phyloP scores from a whole-genome alignment of 92 coral and sea anemone genomes.

The Parazoanthus swiftii region DNA sequence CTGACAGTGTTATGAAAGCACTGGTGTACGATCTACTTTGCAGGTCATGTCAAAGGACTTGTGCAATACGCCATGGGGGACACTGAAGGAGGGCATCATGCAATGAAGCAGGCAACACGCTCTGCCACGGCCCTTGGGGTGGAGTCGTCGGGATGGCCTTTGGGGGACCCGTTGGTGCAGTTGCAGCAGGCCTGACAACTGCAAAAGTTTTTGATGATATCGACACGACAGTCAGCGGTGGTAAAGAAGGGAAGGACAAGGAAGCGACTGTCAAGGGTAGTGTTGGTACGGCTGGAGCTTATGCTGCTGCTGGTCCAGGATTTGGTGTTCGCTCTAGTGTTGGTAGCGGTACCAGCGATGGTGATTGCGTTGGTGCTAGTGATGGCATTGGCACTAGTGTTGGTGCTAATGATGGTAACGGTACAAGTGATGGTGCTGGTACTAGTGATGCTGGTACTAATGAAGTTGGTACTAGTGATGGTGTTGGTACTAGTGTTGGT shows the following conservation, averaged over 20 bases:
- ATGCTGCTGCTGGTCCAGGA: slow-evolving; percentile 11
- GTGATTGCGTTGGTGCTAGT: not conserved
- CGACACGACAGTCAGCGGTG: slow-evolving; percentile 17
- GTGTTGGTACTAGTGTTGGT: not conserved
- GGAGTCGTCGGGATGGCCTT: slow-evolving; percentile 17
- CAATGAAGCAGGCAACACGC: slow-evolving; percentile 41
- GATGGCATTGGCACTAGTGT: not conserved
- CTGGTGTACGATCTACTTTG: not conserved
- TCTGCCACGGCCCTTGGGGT: slow-evolving; percentile 29
- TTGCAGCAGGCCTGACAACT: slow-evolving; percentile 37
- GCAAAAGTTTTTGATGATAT: slow-evolving; percentile 42
- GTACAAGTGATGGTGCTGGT: not conserved
- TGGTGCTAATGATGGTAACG: not conserved
- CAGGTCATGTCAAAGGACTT: slow-evolving; percentile 44
- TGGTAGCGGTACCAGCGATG: not conserved
- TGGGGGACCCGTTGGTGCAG: slow-evolving; percentile 37
- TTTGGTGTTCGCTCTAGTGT: not conserved
- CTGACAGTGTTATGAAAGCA: not conserved
- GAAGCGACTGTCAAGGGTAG: not conserved
- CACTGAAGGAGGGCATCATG: slow-evolving; percentile 3
- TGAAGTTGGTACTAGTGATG: not conserved
- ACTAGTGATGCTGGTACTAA: not conserved
- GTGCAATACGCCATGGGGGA: slow-evolving; percentile 46
- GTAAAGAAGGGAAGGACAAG: not conserved
- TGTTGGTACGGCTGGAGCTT: not conserved